Conservation (phyloP, 2,888 invertebrate species). For the Strigamia maritima region DNA sequence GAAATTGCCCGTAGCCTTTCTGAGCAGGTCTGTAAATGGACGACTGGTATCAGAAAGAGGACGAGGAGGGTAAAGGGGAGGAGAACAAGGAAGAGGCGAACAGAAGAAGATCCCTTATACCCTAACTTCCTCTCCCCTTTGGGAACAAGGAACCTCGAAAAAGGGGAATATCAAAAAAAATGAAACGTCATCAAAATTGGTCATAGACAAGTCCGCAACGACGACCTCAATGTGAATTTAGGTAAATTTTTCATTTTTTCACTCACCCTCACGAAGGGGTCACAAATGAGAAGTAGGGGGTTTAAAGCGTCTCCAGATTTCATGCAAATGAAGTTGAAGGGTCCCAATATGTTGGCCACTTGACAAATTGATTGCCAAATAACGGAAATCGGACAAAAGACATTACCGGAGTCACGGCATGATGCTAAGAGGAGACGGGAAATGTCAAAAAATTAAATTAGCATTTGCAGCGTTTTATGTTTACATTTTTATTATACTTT, state of each 20-base stretch:
- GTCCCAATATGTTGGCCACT: constrained; percentile 28
- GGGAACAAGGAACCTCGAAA: neutral
- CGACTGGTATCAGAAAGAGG: constrained; percentile 32
- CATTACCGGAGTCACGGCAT: neutral
- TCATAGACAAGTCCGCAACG: constrained; percentile 26
- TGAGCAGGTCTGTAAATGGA: constrained; percentile 34
- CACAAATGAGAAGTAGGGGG: constrained; percentile 25
- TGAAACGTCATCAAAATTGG: constrained; percentile 31
- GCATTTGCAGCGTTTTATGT: neutral
- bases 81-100: constrained; percentile 34
- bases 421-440: neutral
- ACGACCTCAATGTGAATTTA: constrained; percentile 16
- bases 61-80: constrained; percentile 32
- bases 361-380: constrained; percentile 34
- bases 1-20: constrained; percentile 34
- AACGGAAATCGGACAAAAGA: constrained; percentile 19
- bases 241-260: neutral
- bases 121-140: constrained; percentile 18
- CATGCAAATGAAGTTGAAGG: constrained; percentile 34
- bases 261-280: neutral
- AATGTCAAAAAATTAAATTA: neutral
- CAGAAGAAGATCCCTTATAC: constrained; percentile 26
- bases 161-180: constrained; percentile 6
- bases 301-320: constrained; percentile 15
- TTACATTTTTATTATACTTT: neutral